Evolutionary conservation across 2,888 invertebrate genomes (phyloP), one percentile per base, ranked within the genome.

Genomic region (Malthinus flaveolus): DNA sequence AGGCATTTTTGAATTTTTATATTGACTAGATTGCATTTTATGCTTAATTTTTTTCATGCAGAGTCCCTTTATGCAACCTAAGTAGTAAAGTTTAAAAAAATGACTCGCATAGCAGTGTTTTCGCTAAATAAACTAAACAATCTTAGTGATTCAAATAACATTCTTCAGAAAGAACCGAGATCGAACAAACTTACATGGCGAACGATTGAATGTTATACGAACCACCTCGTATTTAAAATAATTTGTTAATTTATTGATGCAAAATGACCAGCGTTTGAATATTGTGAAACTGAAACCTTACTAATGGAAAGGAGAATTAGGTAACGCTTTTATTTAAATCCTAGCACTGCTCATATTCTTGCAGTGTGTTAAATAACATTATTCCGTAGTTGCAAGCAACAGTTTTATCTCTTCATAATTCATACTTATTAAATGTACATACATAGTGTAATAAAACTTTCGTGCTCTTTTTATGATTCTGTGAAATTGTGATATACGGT

Each of bases 1-100:
- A 76, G 70, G 75, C 76, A 77, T 78, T 77, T 73, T 72, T 68
- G 71, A 73, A 72, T 71, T 73, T 76, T 74, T 75, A 73, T 73
- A 75, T 73, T 72, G 71, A 74, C 71, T 66, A 71, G 72, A 71
- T 74, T 74, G 75, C 74, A 75, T 76, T 75, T 75, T 63, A 65
- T 65, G 69, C 68, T 63, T 67, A 68, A 64, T 71, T 71, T 66
- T 66, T 68, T 66, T 64, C 42, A 55, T 60, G 59, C 66, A 63
- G 23, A 23, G 66, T 67, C 68, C 68, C 66, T 56, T 62, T 42
- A 15, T 62, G 56, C 50, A 49, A 35, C 46, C 37, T 52, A 47
- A 35, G 35, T 36, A 59, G 12, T 47, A 61, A 42, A 49, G 13
- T 13, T 33, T 48, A 39, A 36, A 50, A 56, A n/a, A 23, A 42